Percentiles rank a stretch among this genome's conserved stretches.
Evolutionary conservation across 2,888 invertebrate species (phyloP).

Genomic region (Neria commutata): DNA sequence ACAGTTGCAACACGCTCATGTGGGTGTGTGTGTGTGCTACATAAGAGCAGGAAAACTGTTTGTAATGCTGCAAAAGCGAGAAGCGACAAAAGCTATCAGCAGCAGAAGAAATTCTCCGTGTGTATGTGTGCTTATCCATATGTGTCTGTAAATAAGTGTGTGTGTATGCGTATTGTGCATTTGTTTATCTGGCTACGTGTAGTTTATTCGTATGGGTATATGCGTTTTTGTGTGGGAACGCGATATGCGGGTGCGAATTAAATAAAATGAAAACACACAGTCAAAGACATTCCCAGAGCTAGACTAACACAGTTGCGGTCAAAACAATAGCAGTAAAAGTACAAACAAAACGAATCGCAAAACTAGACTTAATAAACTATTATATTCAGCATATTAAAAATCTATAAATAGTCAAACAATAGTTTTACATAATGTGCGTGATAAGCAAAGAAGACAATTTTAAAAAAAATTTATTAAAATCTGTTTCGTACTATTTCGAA

Average conservation of each 20-base stretch:
- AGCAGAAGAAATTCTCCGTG: background rate
- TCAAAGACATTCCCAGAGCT: background rate
- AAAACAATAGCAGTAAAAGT: too few relatives aligned
- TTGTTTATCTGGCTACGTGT: background rate
- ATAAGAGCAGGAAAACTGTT: background rate
- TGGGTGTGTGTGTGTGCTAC: background rate
- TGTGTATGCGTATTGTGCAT: too few relatives aligned
- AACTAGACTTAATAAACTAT: too few relatives aligned
- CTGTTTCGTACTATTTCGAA: too few relatives aligned
- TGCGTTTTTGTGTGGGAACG: background rate
- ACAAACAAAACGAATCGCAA: too few relatives aligned
- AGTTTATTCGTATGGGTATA: background rate
- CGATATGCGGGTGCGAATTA: slow-evolving; percentile 26
- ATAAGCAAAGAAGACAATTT: too few relatives aligned
- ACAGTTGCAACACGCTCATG: slow-evolving; percentile 26
- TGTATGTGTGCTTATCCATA: background rate
- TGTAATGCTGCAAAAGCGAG: background rate
- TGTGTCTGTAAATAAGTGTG: too few relatives aligned
- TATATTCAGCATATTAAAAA: too few relatives aligned
- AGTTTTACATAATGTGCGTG: too few relatives aligned
- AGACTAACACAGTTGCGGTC: background rate
- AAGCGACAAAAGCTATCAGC: slow-evolving; percentile 4
- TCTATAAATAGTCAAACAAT: too few relatives aligned
- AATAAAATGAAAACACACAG: slow-evolving; percentile 19
- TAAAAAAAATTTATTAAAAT: too few relatives aligned